A percentile compares a stretch with the other conserved stretches of the same genome.
These are phyloP conservation scores for Caenorhabditis inopinata DNA, from an alignment of 1,140 invertebrate genomes.

Conservation along the genomic window DNA sequence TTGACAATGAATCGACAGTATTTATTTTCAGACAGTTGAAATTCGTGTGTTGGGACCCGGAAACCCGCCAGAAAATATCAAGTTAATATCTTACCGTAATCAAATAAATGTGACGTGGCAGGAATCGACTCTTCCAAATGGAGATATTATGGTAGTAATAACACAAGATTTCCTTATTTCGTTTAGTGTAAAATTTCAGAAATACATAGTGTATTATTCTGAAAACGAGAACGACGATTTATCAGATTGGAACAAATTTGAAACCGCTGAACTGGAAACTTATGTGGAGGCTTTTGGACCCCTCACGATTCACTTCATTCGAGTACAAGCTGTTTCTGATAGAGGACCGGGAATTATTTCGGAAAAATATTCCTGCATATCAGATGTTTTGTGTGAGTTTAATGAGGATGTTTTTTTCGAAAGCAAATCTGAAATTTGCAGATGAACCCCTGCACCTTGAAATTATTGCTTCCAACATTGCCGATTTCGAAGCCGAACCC, in stretches of 20 bases:
- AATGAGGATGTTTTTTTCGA: not conserved
- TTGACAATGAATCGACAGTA: no score
- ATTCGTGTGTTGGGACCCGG: not conserved
- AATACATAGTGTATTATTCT: slow-evolving; percentile 14
- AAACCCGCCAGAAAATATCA: slow-evolving; percentile 9
- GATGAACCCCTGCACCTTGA: not conserved
- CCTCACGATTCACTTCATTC: not conserved
- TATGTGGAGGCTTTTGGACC: not conserved
- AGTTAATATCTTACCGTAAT: not conserved
- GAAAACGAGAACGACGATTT: slow-evolving; percentile 13
- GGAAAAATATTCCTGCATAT: not conserved
- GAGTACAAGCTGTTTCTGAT: slow-evolving; percentile 15
- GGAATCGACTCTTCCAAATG: slow-evolving; percentile 24
- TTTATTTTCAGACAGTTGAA: slow-evolving; percentile 12
- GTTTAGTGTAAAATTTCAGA: not conserved
- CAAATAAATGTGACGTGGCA: slow-evolving; percentile 28
- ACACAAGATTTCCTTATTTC: not conserved
- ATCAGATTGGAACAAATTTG: slow-evolving; percentile 27
- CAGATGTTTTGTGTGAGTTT: slow-evolving; percentile 25
- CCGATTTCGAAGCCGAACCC: not conserved
- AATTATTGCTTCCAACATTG: not conserved
- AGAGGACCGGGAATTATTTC: slow-evolving; percentile 22
- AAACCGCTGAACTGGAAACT: slow-evolving; percentile 7
- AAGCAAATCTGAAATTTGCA: not conserved
- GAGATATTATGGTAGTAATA: not conserved